These are phyloP conservation scores for Phymatocera aterrima DNA, from an alignment of 2,888 invertebrate genomes.

Conservation along the genomic window DNA sequence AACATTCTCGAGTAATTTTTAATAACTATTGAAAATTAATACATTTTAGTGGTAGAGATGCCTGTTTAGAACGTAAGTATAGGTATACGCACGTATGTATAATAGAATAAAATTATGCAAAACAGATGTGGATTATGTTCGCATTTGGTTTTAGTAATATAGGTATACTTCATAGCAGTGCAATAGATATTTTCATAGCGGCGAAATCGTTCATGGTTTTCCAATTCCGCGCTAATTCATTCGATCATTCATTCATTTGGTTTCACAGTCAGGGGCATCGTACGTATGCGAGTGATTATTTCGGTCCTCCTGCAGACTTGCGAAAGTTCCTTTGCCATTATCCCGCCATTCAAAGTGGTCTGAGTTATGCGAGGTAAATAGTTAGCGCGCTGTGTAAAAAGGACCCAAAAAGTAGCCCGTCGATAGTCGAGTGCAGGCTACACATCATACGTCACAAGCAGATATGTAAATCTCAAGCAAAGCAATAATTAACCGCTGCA, in stretches of 20 bases:
- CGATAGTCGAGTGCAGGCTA: background rate
- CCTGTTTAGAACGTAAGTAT: background rate
- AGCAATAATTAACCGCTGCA: background rate
- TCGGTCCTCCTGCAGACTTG: too few relatives aligned
- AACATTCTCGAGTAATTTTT: background rate
- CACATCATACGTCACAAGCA: background rate
- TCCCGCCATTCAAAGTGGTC: too few relatives aligned
- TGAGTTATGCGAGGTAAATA: too few relatives aligned
- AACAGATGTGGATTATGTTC: background rate
- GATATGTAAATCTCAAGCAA: conserved; percentile 4
- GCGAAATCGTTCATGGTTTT: too few relatives aligned
- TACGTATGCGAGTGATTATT: too few relatives aligned
- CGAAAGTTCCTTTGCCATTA: too few relatives aligned
- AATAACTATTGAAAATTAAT: background rate
- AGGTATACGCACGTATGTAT: background rate
- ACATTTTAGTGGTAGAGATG: background rate
- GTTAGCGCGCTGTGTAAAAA: too few relatives aligned
- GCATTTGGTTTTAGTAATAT: background rate
- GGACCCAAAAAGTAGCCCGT: background rate
- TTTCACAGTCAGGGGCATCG: too few relatives aligned
- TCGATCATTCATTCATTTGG: too few relatives aligned
- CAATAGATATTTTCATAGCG: too few relatives aligned
- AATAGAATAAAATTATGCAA: background rate
- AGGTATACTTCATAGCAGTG: too few relatives aligned
- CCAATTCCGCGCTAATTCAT: too few relatives aligned